Evolutionary conservation across 2,888 invertebrate genomes (phyloP), one percentile per base, ranked within the genome.

Genomic region (Cheilosia grossa): DNA sequence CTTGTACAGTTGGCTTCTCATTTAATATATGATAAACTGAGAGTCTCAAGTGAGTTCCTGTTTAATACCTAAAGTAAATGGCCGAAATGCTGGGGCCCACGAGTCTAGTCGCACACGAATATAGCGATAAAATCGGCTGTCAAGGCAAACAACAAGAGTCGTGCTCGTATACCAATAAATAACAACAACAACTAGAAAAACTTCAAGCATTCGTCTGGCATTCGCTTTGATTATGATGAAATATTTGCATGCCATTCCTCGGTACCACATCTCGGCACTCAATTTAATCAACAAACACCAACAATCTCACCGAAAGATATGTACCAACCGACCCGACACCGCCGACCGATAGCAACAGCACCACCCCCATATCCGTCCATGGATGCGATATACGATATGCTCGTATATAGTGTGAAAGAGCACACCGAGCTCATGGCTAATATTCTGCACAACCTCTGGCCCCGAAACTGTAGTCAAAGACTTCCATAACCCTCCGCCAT

Each of bases 201-300:
- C 13, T 21, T 19, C 9, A 19, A 49, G 21, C 6, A 24, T 15
- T 19, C 51, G 1, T 19, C 17, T 49, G 7, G 49, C 9, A 2
- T 69, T 42, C 66, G 58, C 75, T 63, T 70, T 70, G 69, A 70
- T 75, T 58, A 75, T 81, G 56, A 81, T 81, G 51, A 69, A 75
- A 67, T 69, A 69, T 69, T 81, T 75, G 56, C 56, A 64, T 78
- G 73, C 56, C 49, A 79, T 73, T 69, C 63, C 72, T 58, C 42
- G 78, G 67, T 63, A 73, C 67, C 73, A 63, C 82, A 82, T 67
- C 63, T 73, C 63, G 63, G 67, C 82, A 83, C 78, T 79, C 63
- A 83, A 83, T 83, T 79, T 69, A 83, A 79, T 83, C 73, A 83
- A 73, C 79, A 83, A 79, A 79, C 73, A 67, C 37, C 37, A 73